Percentiles rank a stretch among this genome's conserved stretches.
phyloP scores from a whole-genome alignment of 2,797 vertebrate genomes.

The Peromyscus attwateri region DNA sequence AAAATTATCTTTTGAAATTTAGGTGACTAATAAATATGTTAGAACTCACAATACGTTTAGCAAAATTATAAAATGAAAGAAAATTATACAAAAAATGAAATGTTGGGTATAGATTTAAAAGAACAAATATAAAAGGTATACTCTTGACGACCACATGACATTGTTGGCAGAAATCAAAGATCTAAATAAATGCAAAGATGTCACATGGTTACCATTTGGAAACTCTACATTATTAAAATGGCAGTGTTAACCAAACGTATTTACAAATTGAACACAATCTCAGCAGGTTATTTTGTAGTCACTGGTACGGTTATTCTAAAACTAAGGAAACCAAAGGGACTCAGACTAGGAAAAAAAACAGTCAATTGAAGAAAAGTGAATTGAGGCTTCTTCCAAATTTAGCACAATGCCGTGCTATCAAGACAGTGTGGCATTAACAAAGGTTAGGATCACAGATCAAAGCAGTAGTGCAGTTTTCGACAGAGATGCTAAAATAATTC shows the following conservation, averaged over 20 bases:
- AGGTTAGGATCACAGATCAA: neutral
- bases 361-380: neutral
- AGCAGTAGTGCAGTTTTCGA: conserved; percentile 1
- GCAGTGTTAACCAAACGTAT: neutral
- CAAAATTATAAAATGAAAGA: neutral
- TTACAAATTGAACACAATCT: neutral
- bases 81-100: neutral
- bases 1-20: neutral
- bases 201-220: neutral
- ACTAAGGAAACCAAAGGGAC: neutral
- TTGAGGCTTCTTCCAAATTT: neutral
- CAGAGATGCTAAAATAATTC: neutral
- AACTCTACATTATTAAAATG: neutral
- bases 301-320: neutral
- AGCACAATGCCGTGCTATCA: neutral
- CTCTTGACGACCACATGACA: neutral
- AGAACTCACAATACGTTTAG: neutral
- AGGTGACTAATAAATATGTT: neutral
- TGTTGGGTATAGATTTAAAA: neutral
- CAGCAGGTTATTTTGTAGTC: neutral
- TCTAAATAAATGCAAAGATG: neutral
- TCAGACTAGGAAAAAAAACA: neutral
- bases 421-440: neutral
- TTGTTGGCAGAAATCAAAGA: neutral
- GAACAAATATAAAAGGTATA: neutral